Conservation (phyloP, 30 jellyfish, hydroid and myxozoan genomes). For the Nemopilema nomurai region DNA sequence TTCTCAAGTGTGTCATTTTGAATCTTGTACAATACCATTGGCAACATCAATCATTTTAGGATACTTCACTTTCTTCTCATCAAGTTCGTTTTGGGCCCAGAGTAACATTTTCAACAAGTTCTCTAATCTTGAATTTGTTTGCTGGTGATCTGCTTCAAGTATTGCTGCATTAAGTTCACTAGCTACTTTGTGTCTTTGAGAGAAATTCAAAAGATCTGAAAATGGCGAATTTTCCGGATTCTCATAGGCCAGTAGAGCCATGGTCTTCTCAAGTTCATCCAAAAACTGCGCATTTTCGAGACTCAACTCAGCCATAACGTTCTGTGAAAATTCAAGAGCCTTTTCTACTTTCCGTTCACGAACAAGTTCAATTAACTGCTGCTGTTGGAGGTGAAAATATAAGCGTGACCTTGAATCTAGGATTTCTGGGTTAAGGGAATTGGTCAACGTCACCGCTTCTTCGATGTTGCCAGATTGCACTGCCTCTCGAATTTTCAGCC, state of each 20-base stretch:
- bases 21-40: constrained; percentile 63
- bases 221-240: constrained; percentile 91
- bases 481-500: constrained; percentile 86
- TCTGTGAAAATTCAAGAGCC: constrained; percentile 90
- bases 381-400: constrained; percentile 95
- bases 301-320: constrained; percentile 91
- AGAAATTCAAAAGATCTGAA: constrained; percentile 78
- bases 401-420: constrained; percentile 80
- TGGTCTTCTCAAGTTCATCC: constrained; percentile 86
- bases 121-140: constrained; percentile 83
- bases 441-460: constrained; percentile 84
- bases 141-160: constrained; percentile 92
- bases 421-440: constrained; percentile 84
- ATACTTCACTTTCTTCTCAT: constrained; percentile 79
- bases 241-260: constrained; percentile 94
- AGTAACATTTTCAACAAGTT: constrained; percentile 75
- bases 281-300: constrained; percentile 70
- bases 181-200: constrained; percentile 92
- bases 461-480: constrained; percentile 85
- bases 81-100: constrained; percentile 91
- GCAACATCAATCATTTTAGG: constrained; percentile 92
- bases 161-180: constrained; percentile 97
- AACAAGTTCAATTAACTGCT: constrained; percentile 83
- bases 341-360: constrained; percentile 80
- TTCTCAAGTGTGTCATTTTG: background rate